phyloP scores from a whole-genome alignment of 2,113 vertebrate species.

The Gymnogyps californianus region DNA sequence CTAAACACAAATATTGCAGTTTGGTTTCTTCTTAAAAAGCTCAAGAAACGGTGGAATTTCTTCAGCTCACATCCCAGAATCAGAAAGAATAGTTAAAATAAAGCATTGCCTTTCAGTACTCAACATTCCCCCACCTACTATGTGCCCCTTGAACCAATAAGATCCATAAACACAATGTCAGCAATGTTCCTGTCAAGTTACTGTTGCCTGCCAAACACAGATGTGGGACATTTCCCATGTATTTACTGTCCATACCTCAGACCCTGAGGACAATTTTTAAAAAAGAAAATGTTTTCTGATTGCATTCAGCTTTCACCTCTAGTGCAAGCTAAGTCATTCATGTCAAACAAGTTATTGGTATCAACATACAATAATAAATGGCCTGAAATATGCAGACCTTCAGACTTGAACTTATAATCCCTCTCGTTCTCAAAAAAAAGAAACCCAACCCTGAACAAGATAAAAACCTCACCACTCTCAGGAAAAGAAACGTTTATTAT shows the following conservation, averaged over 20 bases:
- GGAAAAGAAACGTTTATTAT: not conserved
- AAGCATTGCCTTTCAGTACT: not conserved
- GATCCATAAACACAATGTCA: not conserved
- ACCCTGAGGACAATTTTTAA: not conserved
- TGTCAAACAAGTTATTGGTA: not conserved
- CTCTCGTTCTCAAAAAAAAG: not conserved
- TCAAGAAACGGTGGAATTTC: not conserved
- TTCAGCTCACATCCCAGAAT: not conserved
- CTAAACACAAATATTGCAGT: not conserved
- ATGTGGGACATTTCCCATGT: not conserved
- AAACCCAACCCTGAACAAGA: not conserved
- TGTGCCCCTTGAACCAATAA: accelerated
- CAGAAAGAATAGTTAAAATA: not conserved
- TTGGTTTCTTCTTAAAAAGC: not conserved
- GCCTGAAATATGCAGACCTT: not conserved
- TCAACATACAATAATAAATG: not conserved
- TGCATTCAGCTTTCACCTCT: not conserved
- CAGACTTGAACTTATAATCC: not conserved
- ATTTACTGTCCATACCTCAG: not conserved
- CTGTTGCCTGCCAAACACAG: not conserved
- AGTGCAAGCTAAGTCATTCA: not conserved
- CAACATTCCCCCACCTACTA: not conserved
- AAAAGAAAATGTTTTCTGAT: not conserved
- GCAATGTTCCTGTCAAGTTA: not conserved
- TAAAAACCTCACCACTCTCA: not conserved